phyloP scores from a whole-genome alignment of 2,113 vertebrate species.

The human (Homo sapiens) region GRCh38 chr5:133818001-133818500 shows the following conservation, averaged over 20 bases:
- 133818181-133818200: background rate
- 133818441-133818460: background rate
- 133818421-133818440: background rate
- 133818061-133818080: fast-evolving
- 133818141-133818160: background rate
- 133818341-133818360: background rate
- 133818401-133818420: background rate
- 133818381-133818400: background rate
- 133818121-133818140: background rate
- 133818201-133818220: background rate
- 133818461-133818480: background rate
- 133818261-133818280: background rate
- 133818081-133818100: background rate
- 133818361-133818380: fast-evolving
- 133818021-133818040: background rate
- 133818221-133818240: fast-evolving
- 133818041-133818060: background rate
- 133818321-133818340: background rate
- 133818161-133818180: fast-evolving
- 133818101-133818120: too few relatives aligned
- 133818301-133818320: background rate
- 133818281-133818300: fast-evolving
- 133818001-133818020: background rate
- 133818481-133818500: conserved; percentile 63
- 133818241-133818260: background rate